These are phyloP conservation scores for Drosophila mojavensis DNA, from an alignment of 1,140 invertebrate species.

Conservation along the genomic window DNA sequence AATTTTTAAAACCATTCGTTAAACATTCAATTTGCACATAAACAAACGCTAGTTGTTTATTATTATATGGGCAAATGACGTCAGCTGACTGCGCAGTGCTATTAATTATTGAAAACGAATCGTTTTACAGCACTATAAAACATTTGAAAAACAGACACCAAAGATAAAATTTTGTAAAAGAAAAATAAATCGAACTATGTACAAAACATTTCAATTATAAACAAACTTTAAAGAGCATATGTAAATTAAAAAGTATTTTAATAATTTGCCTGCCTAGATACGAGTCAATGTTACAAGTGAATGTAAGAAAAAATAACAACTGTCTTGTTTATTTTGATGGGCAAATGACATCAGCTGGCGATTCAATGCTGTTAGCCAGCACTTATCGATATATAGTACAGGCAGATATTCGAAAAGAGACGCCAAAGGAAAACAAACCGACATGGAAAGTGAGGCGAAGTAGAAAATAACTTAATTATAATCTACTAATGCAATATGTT, in stretches of 20 bases:
- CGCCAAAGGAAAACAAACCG: slow-evolving; percentile 24
- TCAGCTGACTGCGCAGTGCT: slow-evolving; percentile 47
- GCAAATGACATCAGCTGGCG: slow-evolving; percentile 63
- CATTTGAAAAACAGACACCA: slow-evolving; percentile 9
- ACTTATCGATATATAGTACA: not conserved
- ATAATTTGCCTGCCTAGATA: too few species aligned
- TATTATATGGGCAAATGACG: slow-evolving; percentile 54
- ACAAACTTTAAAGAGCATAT: too few species aligned
- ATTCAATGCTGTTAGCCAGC: slow-evolving; percentile 10
- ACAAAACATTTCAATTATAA: too few species aligned
- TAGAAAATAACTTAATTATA: not conserved
- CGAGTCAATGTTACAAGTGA: too few species aligned
- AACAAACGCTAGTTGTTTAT: slow-evolving; percentile 59
- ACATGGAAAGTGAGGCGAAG: slow-evolving; percentile 37
- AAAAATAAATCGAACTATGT: too few species aligned
- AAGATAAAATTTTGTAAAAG: too few species aligned
- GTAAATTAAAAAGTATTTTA: too few species aligned
- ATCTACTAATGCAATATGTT: not conserved
- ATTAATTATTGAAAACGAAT: not conserved
- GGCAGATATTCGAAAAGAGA: slow-evolving; percentile 21
- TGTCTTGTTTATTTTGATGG: slow-evolving; percentile 39
- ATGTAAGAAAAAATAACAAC: slow-evolving; percentile 25
- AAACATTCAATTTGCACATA: slow-evolving; percentile 42
- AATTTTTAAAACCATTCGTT: slow-evolving; percentile 21
- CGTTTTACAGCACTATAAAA: not conserved